Conservation (phyloP, 2,797 vertebrate genomes). For the Nannoperca australis region DNA sequence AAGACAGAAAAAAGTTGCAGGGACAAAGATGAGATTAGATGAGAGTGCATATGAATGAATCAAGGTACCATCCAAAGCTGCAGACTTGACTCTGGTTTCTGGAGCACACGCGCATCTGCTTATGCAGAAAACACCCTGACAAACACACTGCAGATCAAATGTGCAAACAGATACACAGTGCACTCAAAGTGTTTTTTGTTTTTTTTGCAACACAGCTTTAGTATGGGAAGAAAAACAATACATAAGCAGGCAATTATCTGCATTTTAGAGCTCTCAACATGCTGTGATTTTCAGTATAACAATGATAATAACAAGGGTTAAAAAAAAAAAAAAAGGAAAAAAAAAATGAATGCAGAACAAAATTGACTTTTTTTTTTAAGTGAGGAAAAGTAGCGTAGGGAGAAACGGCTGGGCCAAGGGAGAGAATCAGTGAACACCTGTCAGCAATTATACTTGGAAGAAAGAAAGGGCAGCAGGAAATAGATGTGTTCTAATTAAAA, state of each 20-base stretch:
- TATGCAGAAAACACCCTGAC: conserved; percentile 28
- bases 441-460: conserved; percentile 95
- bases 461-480: conserved; percentile 95
- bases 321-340: not conserved
- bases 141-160: conserved; percentile 24
- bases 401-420: conserved; percentile 52
- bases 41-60: conserved; percentile 8
- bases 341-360: conserved; percentile 22
- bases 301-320: conserved; percentile 1
- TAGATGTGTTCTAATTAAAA: conserved; percentile 99
- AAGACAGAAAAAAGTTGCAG: conserved; percentile 37
- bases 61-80: conserved; percentile 7
- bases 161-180: conserved; percentile 22
- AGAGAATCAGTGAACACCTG: conserved; percentile 92
- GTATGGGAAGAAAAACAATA: not conserved
- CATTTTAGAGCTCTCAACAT: conserved; percentile 13
- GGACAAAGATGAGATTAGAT: conserved; percentile 43
- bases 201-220: not conserved
- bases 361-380: conserved; percentile 24
- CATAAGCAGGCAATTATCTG: conserved; percentile 15
- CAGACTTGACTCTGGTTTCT: conserved; percentile 24
- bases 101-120: conserved; percentile 44
- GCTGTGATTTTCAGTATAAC: conserved; percentile 7
- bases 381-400: conserved; percentile 43
- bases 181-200: not conserved